Base-by-base conservation (phyloP, 2,797 vertebrate genomes). In the Diplodus puntazzo region DNA sequence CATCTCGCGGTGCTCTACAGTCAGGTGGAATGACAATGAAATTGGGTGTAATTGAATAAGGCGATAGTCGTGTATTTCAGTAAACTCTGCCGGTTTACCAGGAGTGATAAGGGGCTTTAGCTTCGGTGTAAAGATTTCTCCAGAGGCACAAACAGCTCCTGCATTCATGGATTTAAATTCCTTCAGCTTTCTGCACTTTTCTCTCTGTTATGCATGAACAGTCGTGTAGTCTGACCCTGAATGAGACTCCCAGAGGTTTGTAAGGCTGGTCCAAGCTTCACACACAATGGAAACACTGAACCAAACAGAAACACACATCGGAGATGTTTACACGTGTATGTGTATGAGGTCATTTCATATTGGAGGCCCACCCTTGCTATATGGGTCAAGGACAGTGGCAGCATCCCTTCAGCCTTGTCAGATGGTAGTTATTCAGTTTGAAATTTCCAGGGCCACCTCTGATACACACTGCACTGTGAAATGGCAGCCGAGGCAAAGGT, bases 361-460 rank as follows among this genome's bases (percentile, higher is more conserved):
- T 80, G 73, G 50, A 77, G 84, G 74, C 57, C 85, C 66, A 68
- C 86, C 80, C 73, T 81, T 71, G 61, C 75, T 77, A 83, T 89
- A 46, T 81, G 88, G 94, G 93, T 95, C 94, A 95, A 94, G 94
- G 93, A 84, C 90, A 73, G 78, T 52, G 86, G 84, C 79, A 62
- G 68, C 73, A 74, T 92, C 89, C 78, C 82, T 85, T 91, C 86
- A 82, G 84, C 39, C 75, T 79, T 89, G 90, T 92, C 82, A 88
- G 75, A 81, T 85, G 84, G 90, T 86, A 82, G 87, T 94, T 92
- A 95, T 94, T 94, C 86, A 88, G 86, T 91, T 87, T 82, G 90
- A 94, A 88, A 87, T 92, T 89, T 91, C 87, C 92, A 90, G 79
- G 91, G 89, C 88, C 82, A 74, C 79, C 81, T 84, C 79, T 73